Base-by-base conservation (phyloP, 1,140 invertebrate genomes). In the Drosophila simulans region DNA sequence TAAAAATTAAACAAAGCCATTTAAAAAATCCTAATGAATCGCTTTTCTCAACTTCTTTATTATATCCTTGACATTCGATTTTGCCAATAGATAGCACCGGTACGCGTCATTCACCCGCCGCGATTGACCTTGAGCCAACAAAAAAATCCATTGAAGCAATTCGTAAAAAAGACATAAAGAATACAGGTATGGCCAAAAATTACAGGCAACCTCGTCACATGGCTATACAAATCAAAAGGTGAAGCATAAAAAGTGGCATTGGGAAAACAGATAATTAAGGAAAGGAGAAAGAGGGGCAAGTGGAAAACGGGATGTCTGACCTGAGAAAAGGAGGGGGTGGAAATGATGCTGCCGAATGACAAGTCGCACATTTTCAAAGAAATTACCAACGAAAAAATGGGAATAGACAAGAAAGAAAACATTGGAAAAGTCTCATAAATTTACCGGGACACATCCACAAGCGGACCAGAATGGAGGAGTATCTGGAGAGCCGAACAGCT, bases 331-430 rank as follows among this genome's bases (percentile, higher is more conserved):
- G 59, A 54, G 56, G 53, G 42, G 40, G 48, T 56, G 31, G 64
- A 75, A 72, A 72, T 83, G 39, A 39, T 65, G 63, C 65, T 80
- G 84, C 64, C 81, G 83, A 88, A 77, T 88, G 84, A 88, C 84
- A 88, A 88, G 84, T 88, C 84, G 84, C 84, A 84, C 84, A 88
- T 88, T 88, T 84, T 88, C 85, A 88, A 88, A 89, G 84, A 89
- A 86, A 86, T 86, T 82, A 88, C 54, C 69, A 57, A 71, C 15
- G n/a, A 65, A 45, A 49, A 49, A 53, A 59, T 51, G 37, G 43
- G 45, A 49, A 74, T 55, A 69, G 49, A 68, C 52, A 62, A 71
- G 60, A 65, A 51, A 56, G 56, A 78, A 88, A 83, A 82, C 79
- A 83, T 63, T 57, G 75, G 58, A 69, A 89, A 82, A 84, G 65